Evolutionary conservation across 2,797 vertebrate genomes (phyloP).

Genomic region (Anguilla anguilla): DNA sequence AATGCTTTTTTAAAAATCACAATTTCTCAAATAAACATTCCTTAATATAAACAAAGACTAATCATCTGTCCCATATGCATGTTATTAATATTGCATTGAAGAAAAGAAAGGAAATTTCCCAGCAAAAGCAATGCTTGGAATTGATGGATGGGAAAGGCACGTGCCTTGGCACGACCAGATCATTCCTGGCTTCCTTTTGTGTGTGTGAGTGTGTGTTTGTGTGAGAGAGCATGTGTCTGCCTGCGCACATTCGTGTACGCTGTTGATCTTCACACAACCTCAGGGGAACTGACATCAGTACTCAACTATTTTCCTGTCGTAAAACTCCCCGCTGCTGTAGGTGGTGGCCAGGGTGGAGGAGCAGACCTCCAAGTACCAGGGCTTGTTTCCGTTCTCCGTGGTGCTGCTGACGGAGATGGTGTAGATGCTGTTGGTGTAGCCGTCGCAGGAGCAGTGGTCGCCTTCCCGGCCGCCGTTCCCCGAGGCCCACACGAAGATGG

Average conservation of each 20-base stretch:
- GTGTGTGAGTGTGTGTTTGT: not conserved
- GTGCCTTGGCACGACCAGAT: constrained; percentile 34
- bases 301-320: constrained; percentile 72
- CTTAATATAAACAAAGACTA: constrained; percentile 30
- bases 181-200: constrained; percentile 30
- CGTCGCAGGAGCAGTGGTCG: constrained; percentile 88
- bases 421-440: constrained; percentile 88
- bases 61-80: constrained; percentile 31
- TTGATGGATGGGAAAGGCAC: constrained; percentile 38
- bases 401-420: constrained; percentile 85
- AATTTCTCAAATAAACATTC: constrained; percentile 39
- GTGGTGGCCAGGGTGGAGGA: constrained; percentile 86
- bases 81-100: constrained; percentile 40
- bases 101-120: constrained; percentile 22
- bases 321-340: constrained; percentile 82
- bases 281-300: constrained; percentile 12
- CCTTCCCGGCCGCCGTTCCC: constrained; percentile 83
- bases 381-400: constrained; percentile 75
- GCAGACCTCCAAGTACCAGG: constrained; percentile 85
- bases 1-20: constrained; percentile 36
- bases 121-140: not conserved
- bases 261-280: not conserved
- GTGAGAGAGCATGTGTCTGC: not conserved
- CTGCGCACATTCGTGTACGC: not conserved
- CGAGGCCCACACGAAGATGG: constrained; percentile 87